These are phyloP conservation scores for Enteromius anoplus DNA, from an alignment of 2,797 vertebrate species.

Conservation along the genomic window DNA sequence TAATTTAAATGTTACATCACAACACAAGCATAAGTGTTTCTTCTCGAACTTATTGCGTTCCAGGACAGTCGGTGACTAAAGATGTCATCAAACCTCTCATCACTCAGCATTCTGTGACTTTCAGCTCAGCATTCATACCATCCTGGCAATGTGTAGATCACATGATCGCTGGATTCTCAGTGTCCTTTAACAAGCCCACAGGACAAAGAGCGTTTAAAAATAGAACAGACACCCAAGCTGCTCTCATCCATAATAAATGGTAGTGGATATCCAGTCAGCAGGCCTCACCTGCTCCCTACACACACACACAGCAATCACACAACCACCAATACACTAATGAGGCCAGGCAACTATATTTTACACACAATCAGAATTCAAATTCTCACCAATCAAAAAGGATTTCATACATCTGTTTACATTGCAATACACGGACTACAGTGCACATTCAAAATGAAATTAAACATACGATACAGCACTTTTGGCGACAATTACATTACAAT, in stretches of 20 bases:
- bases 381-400: neutral
- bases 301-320: slow-evolving; percentile 19
- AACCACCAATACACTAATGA: slow-evolving; percentile 11
- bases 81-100: slow-evolving; percentile 16
- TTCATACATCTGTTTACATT: neutral
- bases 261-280: slow-evolving; percentile 58
- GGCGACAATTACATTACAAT: neutral
- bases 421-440: neutral
- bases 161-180: slow-evolving; percentile 40
- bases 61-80: slow-evolving; percentile 3
- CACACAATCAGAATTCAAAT: neutral
- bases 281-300: slow-evolving; percentile 42
- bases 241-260: slow-evolving; percentile 76
- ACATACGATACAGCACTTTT: neutral
- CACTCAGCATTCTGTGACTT: slow-evolving; percentile 6
- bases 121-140: slow-evolving; percentile 26
- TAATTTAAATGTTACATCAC: neutral
- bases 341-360: neutral
- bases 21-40: neutral
- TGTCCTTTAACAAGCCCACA: slow-evolving; percentile 58
- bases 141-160: slow-evolving; percentile 30
- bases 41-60: neutral
- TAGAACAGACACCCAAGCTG: slow-evolving; percentile 69
- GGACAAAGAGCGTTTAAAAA: slow-evolving; percentile 74
- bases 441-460: neutral